These are phyloP conservation scores for Metacarcinus magister DNA, from an alignment of 2,888 invertebrate genomes.

Conservation along the genomic window DNA sequence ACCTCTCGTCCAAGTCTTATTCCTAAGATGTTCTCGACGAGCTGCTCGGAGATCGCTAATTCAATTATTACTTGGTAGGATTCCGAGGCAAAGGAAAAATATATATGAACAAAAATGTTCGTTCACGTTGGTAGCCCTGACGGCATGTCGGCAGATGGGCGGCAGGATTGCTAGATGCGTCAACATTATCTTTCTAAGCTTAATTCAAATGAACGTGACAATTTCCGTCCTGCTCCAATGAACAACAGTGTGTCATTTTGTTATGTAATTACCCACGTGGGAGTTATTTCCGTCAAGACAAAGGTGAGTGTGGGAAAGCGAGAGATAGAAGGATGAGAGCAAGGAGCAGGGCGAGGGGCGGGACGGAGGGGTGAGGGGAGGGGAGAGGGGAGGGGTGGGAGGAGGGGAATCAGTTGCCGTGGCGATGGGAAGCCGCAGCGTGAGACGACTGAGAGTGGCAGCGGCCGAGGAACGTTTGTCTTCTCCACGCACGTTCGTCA, in stretches of 20 bases:
- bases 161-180: constrained; percentile 12
- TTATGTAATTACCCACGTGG: background rate
- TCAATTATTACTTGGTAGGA: background rate
- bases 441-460: background rate
- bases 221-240: background rate
- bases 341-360: background rate
- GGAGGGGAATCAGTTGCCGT: background rate
- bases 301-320: background rate
- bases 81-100: constrained; percentile 17
- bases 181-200: background rate
- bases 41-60: background rate
- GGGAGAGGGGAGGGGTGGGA: background rate
- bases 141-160: constrained; percentile 65
- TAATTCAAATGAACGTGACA: background rate
- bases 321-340: background rate
- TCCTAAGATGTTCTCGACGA: background rate
- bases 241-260: background rate
- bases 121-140: constrained; percentile 69
- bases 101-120: constrained; percentile 44
- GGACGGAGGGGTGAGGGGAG: background rate
- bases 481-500: background rate
- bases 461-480: background rate
- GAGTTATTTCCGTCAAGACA: background rate
- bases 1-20: background rate
- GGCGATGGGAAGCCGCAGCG: constrained; percentile 2